Evolutionary conservation across 2,113 vertebrate species (phyloP), one percentile per base, ranked within the genome.

Genomic region (Lonchura striata): DNA sequence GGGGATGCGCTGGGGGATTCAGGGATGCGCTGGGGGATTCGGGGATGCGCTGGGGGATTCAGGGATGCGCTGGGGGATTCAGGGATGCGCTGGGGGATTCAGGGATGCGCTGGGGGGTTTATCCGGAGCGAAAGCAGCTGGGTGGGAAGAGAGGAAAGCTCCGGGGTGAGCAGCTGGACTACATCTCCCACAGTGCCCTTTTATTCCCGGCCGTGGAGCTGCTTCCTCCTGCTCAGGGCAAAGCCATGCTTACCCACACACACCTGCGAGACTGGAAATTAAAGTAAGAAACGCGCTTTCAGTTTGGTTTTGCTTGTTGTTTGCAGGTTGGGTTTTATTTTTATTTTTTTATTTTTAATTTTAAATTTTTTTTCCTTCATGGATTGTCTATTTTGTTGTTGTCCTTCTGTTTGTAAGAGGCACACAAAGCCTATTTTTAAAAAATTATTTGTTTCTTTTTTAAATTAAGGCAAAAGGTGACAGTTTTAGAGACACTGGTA

Each of bases 151-250:
- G 6, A 4, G 14, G 16, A 11, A 49, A 13, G 20, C 20, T 22
- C 4, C 4, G 2, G 56, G 52, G 13, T 11, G 21, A 60, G 41
- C 6, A 6, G 2, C 49, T 7, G 83, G 56, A 97, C 97, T 98
- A 96, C 98, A 89, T 87, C 74, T 97, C 98, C 98, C 98, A 97
- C 53, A 84, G 77, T 82, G 61, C 96, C 64, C 6, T 52, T 14
- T 8, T 0, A 7, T 5, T 18, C 6, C 79, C 8, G 56, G 28
- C 10, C 0, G 6, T 50, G 80, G 66, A 60, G 37, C 47, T 0
- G 59, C 76, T 87, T 89, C 92, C 83, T 88, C 30, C 63, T 8
- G 3, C 7, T 0, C 2, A 2, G 52, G 54, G 47, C 28, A 11
- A 63, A 7, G 20, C 0, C 60, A 2, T 30, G 28, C 70, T 44